Evolutionary conservation across 2,888 invertebrate species (phyloP).

Genomic region (Capitulum mitella): DNA sequence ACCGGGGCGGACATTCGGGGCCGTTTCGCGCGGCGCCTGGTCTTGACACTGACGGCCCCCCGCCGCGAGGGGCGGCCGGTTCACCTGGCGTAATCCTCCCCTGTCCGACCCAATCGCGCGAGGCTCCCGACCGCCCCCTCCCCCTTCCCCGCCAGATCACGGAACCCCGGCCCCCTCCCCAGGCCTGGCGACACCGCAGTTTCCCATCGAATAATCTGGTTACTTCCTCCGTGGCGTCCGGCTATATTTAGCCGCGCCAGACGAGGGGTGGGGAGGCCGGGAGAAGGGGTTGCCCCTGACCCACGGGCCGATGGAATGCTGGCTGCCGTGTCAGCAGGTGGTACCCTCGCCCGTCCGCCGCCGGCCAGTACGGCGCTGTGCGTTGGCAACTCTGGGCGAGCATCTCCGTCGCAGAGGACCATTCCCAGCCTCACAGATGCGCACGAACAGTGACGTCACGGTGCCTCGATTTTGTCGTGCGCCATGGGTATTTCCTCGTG

Average conservation of each 20-base stretch:
- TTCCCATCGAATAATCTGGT: conserved; percentile 10
- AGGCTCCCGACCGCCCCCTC: background rate
- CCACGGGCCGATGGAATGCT: background rate
- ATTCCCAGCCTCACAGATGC: too few relatives aligned
- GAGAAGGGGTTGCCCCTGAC: background rate
- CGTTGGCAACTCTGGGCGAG: too few relatives aligned
- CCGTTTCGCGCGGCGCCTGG: background rate
- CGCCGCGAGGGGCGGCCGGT: background rate
- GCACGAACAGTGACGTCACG: too few relatives aligned
- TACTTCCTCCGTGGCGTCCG: background rate
- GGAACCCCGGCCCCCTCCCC: background rate
- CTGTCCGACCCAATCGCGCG: background rate
- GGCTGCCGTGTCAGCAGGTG: background rate
- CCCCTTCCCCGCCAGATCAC: background rate
- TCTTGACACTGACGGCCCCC: background rate
- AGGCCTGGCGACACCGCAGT: background rate
- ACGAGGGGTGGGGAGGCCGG: background rate
- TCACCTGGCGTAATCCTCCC: background rate
- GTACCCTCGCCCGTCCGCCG: background rate
- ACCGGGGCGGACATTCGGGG: too few relatives aligned
- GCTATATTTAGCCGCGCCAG: background rate
- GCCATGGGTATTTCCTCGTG: too few relatives aligned
- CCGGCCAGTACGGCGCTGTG: too few relatives aligned
- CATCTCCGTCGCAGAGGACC: too few relatives aligned
- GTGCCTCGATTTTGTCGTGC: too few relatives aligned